A percentile compares a stretch with the other conserved stretches of the same genome.
phyloP scores from a whole-genome alignment of 1,140 invertebrate genomes.

The Alviniconcha marisindica region DNA sequence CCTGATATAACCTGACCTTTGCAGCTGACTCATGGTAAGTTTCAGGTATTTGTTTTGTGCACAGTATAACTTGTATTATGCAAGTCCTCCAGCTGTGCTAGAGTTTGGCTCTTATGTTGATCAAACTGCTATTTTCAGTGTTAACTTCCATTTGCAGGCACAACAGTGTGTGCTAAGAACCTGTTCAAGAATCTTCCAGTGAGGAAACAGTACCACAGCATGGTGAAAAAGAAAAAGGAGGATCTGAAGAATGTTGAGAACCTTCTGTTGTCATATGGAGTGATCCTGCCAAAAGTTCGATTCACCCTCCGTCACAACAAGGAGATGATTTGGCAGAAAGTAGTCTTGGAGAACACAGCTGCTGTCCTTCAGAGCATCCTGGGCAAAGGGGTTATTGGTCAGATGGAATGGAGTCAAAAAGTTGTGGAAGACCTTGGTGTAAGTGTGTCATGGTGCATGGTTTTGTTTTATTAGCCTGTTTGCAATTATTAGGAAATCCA shows the following conservation, averaged over 20 bases:
- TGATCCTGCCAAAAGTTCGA: slow-evolving; percentile 78
- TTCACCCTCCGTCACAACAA: slow-evolving; percentile 79
- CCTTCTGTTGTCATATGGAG: slow-evolving; percentile 78
- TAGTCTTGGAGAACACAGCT: slow-evolving; percentile 70
- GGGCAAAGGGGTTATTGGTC: slow-evolving; percentile 59
- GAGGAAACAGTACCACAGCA: slow-evolving; percentile 79
- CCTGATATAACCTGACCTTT: too few relatives aligned
- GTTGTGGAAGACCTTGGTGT: slow-evolving; percentile 46
- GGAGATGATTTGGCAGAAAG: slow-evolving; percentile 79
- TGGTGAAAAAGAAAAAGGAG: slow-evolving; percentile 77
- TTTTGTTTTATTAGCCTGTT: too few relatives aligned
- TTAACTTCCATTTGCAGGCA: slow-evolving; percentile 77
- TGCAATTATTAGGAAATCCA: too few relatives aligned
- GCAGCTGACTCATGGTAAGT: too few relatives aligned
- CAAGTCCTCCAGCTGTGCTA: too few relatives aligned
- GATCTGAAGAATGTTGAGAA: slow-evolving; percentile 81
- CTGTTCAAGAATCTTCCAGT: slow-evolving; percentile 83
- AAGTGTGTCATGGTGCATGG: neutral
- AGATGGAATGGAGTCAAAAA: slow-evolving; percentile 46
- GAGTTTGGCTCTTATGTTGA: too few relatives aligned
- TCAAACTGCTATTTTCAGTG: slow-evolving; percentile 19
- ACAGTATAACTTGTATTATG: too few relatives aligned
- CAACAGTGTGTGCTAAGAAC: slow-evolving; percentile 78
- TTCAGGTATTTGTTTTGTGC: too few relatives aligned
- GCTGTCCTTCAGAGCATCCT: slow-evolving; percentile 76